phyloP scores from a whole-genome alignment of 2,113 vertebrate genomes.

The Ariopsis seemanni region DNA sequence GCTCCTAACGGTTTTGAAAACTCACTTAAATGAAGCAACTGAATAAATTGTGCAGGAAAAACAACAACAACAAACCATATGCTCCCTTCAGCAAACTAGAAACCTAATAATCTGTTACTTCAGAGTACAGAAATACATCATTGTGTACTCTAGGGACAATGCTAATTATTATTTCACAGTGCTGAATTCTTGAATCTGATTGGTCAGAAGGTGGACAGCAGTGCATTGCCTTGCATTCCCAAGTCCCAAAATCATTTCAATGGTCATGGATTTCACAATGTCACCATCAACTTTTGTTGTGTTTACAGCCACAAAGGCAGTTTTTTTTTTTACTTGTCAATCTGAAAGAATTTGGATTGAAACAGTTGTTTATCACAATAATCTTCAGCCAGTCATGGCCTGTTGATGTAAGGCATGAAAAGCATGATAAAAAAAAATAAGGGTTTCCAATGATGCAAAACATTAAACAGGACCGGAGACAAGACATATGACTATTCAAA shows the following conservation, averaged over 20 bases:
- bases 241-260: neutral
- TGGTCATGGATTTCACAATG: neutral
- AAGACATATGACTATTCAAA: neutral
- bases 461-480: neutral
- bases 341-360: neutral
- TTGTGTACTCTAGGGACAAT: neutral
- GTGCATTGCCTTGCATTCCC: no score
- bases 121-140: neutral
- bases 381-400: neutral
- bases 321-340: no score
- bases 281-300: neutral
- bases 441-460: neutral
- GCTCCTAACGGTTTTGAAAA: neutral
- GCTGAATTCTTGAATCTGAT: neutral
- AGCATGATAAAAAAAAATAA: neutral
- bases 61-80: neutral
- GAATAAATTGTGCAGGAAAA: neutral
- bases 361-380: neutral
- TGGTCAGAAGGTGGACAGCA: neutral
- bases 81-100: neutral
- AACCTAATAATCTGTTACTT: neutral
- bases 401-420: neutral
- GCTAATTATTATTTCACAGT: neutral
- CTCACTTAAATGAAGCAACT: conserved; percentile 2
- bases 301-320: neutral